A percentile compares a stretch with the other conserved stretches of the same genome.
Conservation (phyloP, 64 coral and sea anemone genomes). For the Exaiptasia diaphana region DNA sequence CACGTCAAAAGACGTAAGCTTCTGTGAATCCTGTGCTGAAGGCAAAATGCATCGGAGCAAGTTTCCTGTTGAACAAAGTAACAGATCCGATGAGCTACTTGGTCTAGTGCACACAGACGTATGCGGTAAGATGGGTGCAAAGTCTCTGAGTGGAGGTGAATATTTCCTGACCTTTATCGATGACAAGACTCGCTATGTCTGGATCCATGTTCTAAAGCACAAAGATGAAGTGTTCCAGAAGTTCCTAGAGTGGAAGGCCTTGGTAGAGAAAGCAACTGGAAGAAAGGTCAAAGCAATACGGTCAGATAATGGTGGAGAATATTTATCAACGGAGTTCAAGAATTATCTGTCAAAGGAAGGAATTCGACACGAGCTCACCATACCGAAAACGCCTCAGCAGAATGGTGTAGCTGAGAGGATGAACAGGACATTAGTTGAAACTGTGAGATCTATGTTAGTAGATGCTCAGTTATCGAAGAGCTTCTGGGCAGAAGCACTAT, state of each 20-base stretch:
- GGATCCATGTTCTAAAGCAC: slow-evolving; percentile 27
- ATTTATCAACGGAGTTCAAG: slow-evolving; percentile 30
- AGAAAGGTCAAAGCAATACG: slow-evolving; percentile 9
- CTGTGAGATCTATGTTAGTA: slow-evolving; percentile 37
- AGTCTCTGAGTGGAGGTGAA: slow-evolving; percentile 8
- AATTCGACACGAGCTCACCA: slow-evolving; percentile 16
- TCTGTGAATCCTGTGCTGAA: slow-evolving; percentile 25
- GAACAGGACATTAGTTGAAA: slow-evolving; percentile 56
- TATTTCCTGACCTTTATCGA: slow-evolving; percentile 59
- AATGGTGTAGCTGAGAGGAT: slow-evolving; percentile 59
- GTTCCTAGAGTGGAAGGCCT: slow-evolving; percentile 26
- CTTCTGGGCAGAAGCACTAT: slow-evolving; percentile 54
- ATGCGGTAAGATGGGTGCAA: slow-evolving; percentile 25
- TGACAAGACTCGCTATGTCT: slow-evolving; percentile 49
- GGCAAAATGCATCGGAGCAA: slow-evolving; percentile 24
- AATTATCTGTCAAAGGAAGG: slow-evolving; percentile 25
- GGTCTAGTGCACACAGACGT: slow-evolving; percentile 45
- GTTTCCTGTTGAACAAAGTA: slow-evolving; percentile 6
- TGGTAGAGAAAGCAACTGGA: slow-evolving; percentile 1
- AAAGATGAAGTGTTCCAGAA: slow-evolving; percentile 44
- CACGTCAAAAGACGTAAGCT: not conserved
- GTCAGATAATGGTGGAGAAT: slow-evolving; percentile 48
- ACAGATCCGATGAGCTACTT: slow-evolving; percentile 15
- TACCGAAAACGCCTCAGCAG: slow-evolving; percentile 39
- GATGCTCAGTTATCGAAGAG: slow-evolving; percentile 31